Evolutionary conservation across 2,113 vertebrate species (phyloP), one percentile per base, ranked within the genome.

Genomic region (Synodontis membranacea): DNA sequence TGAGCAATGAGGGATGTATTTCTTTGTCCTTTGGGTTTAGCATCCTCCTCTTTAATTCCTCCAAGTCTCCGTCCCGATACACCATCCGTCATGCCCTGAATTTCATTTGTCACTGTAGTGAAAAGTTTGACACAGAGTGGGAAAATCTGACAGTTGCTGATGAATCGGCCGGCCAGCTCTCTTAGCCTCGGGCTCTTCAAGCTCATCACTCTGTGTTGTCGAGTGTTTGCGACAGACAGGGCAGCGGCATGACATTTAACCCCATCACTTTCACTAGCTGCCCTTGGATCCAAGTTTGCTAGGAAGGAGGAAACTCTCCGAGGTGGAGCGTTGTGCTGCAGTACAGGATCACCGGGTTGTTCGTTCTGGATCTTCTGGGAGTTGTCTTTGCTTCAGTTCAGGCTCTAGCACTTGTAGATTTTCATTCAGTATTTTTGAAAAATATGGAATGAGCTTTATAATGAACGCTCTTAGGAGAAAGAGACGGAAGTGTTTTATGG

Each of bases 121-220:
- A 81, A 84, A 84, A 84, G 85, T 89, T 84, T 89, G 68, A 39
- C 88, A 60, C 39, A 60, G 64, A 82, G 68, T 58, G 39, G 58
- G 80, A 46, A 84, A 87, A 87, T 60, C 78, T 81, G 88, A 87
- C 85, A 89, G 76, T 56, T 46, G 79, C 78, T 89, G 88, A 89
- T 86, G 58, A 86, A 89, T 84, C n/a, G 56, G 12, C 39, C 8
- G 34, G 50, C 44, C 85, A 54, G 81, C 34, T 56, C 84, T 83
- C 78, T 68, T 23, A 74, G 50, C 37, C 79, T 78, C 25, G 15
- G 50, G 68, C 78, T 66, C 58, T 78, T 75, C 52, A 8, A 76
- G 37, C 76, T 86, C 88, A 89, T 85, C 86, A 82, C 48, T 89
- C 83, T 48, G 52, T 82, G 78, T 7, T 31, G 25, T 37, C 37